These are phyloP conservation scores for Falcaria lacertinaria DNA, from an alignment of 2,888 invertebrate genomes.

Conservation along the genomic window DNA sequence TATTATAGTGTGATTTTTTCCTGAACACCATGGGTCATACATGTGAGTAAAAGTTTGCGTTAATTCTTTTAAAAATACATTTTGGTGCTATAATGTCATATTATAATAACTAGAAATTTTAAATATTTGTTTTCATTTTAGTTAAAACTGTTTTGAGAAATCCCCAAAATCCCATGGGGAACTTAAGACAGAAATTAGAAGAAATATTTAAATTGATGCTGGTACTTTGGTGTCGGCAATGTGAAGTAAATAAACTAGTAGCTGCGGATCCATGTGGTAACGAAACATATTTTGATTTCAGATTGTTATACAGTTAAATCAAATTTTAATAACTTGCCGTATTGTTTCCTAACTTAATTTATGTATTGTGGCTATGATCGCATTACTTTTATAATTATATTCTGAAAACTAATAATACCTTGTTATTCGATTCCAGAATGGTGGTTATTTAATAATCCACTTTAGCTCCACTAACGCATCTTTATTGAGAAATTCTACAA, in stretches of 20 bases:
- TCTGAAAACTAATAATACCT: too few species aligned
- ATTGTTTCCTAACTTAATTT: not conserved
- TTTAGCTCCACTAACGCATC: too few species aligned
- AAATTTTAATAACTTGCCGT: not conserved
- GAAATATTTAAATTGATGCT: constrained; percentile 90
- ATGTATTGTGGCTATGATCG: not conserved
- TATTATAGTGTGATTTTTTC: constrained; percentile 12
- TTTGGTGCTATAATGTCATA: constrained; percentile 6
- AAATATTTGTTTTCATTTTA: constrained; percentile 54
- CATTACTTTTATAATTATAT: too few species aligned
- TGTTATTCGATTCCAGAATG: too few species aligned
- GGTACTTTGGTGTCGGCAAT: constrained; percentile 89
- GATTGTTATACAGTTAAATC: not conserved
- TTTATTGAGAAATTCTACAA: constrained; percentile 15
- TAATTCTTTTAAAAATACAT: not conserved
- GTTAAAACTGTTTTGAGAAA: constrained; percentile 56
- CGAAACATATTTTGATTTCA: not conserved
- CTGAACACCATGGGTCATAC: constrained; percentile 51
- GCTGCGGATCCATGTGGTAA: constrained; percentile 81
- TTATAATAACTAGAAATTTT: constrained; percentile 12
- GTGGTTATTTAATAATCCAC: too few species aligned
- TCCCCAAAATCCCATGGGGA: constrained; percentile 47
- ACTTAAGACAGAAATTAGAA: constrained; percentile 82
- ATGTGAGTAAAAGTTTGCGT: constrained; percentile 44
- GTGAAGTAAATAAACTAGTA: constrained; percentile 83